These are phyloP conservation scores for Triplophysa siluroides DNA, from an alignment of 2,113 vertebrate genomes.

Conservation along the genomic window DNA sequence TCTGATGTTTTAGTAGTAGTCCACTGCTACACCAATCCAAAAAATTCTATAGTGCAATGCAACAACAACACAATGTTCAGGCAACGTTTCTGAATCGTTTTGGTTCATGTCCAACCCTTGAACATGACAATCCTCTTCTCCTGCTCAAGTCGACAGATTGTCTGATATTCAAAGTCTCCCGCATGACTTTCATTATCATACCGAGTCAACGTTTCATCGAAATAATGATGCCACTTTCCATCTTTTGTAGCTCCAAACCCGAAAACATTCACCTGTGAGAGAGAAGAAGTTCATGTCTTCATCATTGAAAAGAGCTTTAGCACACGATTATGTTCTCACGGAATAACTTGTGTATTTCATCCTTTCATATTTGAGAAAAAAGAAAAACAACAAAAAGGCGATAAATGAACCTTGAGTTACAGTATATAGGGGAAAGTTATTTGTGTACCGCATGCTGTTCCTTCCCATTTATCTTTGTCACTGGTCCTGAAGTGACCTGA, in stretches of 20 bases:
- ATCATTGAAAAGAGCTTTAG: background rate
- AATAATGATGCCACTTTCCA: constrained; percentile 97
- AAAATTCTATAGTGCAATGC: background rate
- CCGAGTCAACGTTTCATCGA: constrained; percentile 84
- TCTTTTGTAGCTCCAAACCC: constrained; percentile 88
- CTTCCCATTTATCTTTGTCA: background rate
- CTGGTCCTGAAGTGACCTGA: too few relatives aligned
- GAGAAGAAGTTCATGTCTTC: too few relatives aligned
- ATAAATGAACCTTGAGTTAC: too few relatives aligned
- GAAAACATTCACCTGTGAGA: constrained; percentile 82
- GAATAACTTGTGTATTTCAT: too few relatives aligned
- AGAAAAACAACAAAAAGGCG: too few relatives aligned
- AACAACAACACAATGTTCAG: background rate
- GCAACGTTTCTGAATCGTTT: background rate
- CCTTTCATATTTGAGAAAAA: too few relatives aligned
- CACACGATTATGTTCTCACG: too few relatives aligned
- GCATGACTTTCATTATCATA: constrained; percentile 85
- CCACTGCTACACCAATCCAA: too few relatives aligned
- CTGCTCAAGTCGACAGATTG: constrained; percentile 81
- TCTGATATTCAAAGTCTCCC: constrained; percentile 84
- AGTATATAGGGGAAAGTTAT: too few relatives aligned
- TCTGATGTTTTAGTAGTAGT: too few relatives aligned
- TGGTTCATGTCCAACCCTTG: constrained; percentile 65
- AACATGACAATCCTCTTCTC: constrained; percentile 86
- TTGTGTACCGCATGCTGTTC: too few relatives aligned